Base-by-base conservation (phyloP, 35 echinoderm and acorn worm genomes). In the Strongylocentrotus purpuratus region DNA sequence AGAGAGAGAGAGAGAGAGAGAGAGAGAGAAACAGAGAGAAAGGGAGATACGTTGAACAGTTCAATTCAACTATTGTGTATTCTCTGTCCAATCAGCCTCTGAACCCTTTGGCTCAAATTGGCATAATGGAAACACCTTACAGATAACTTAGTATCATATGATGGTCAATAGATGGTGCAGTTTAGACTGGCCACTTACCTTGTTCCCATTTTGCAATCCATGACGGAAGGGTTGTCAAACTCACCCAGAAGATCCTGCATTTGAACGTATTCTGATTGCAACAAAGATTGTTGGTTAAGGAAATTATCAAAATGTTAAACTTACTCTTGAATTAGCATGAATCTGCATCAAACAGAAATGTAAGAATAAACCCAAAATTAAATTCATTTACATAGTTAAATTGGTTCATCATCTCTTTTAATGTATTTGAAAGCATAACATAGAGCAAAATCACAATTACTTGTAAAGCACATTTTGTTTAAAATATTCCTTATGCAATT, bases 181-280 rank as follows among this genome's bases (percentile, higher is more conserved):
- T 78, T 78, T 78, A 7, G 32, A 89, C 20, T 15, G 87, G 17
- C 32, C 31, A 45, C 91, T 95, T 52, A 99, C 98, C 98, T 96
- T 61, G 98, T 99, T 95, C 98, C 98, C 45, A 99, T 97, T 71
- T 99, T 99, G 88, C 98, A 99, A 86, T 99, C 98, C 98, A 99
- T 99, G 22, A 99, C 98, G 1, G 97, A 99, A 9, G 98, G 98
- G 59, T 97, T 97, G 78, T 99, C 98, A 97, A 99, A 99, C 2
- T 99, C 98, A 46, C 92, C 96, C 18, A 99, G 94, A 13, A 99
- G 93, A 95, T 99, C 98, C 91, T 99, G 98, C 98, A 99, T 99
- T 95, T 99, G 98, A 33, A 99, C 96, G 89, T 99, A 97, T 96
- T 97, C 98, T 99, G 98, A 92, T 32, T 32, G 46, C 11, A 94